phyloP scores from a whole-genome alignment of 2,797 vertebrate genomes.

The Benthosema pterotum region DNA sequence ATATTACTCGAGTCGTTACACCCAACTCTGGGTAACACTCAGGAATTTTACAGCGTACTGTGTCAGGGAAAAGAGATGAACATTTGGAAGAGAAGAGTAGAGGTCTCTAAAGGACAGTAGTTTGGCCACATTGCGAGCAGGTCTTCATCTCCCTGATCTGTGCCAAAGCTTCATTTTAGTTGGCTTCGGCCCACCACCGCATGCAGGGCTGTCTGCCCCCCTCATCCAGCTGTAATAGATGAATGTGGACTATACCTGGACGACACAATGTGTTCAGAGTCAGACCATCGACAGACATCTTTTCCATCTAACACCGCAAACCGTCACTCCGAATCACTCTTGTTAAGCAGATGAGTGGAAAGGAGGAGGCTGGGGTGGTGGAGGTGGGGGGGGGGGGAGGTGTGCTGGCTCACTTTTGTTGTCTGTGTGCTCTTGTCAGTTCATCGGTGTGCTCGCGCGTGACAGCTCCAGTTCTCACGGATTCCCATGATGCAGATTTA shows the following conservation, averaged over 20 bases:
- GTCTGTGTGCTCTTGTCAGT: slow-evolving; percentile 25
- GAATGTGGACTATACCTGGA: slow-evolving; percentile 33
- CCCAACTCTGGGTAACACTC: background rate
- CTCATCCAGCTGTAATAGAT: slow-evolving; percentile 24
- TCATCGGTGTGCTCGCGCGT: slow-evolving; percentile 22
- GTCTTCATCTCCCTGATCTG: slow-evolving; percentile 3
- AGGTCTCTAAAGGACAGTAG: background rate
- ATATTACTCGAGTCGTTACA: too few relatives aligned
- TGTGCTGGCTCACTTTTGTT: slow-evolving; percentile 33
- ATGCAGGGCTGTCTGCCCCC: slow-evolving; percentile 24
- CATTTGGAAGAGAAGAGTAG: background rate
- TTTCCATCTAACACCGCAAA: slow-evolving; percentile 7
- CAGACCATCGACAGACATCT: background rate
- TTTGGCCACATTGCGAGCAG: slow-evolving; percentile 14
- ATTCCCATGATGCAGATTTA: slow-evolving; percentile 74
- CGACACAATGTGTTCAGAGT: slow-evolving; percentile 12
- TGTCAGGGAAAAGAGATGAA: background rate
- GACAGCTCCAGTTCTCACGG: slow-evolving; percentile 63
- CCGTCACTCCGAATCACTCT: slow-evolving; percentile 21
- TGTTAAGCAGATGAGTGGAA: slow-evolving; percentile 13
- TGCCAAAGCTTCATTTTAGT: slow-evolving; percentile 1
- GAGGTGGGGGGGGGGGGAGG: background rate
- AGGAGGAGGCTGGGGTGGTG: too few relatives aligned
- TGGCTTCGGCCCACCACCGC: background rate
- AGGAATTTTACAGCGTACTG: background rate